Conservation (phyloP, 2,113 vertebrate species). For the Megaceryle maxima region DNA sequence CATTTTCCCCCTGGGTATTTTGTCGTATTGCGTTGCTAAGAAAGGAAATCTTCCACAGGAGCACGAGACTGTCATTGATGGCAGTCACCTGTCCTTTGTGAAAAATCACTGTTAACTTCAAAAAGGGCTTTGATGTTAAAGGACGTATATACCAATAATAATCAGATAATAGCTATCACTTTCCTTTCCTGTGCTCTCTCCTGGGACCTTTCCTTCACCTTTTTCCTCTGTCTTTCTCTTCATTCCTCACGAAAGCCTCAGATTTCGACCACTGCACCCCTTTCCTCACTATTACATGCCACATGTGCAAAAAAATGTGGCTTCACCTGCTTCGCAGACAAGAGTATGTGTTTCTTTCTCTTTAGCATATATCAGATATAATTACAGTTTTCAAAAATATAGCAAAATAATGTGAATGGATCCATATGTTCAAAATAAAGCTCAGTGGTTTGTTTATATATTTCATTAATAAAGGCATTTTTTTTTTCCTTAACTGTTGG, state of each 20-base stretch:
- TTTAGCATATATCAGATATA: conserved; percentile 6
- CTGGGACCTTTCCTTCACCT: not conserved
- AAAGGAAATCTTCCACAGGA: not conserved
- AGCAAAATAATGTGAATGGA: not conserved
- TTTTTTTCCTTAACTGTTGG: not conserved
- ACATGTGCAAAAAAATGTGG: not conserved
- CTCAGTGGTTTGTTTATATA: not conserved
- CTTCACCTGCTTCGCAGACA: conserved; percentile 10
- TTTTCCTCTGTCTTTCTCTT: not conserved
- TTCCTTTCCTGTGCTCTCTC: not conserved
- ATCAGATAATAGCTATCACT: not conserved
- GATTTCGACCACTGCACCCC: not conserved
- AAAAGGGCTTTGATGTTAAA: not conserved
- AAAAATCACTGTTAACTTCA: not conserved
- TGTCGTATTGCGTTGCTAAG: not conserved
- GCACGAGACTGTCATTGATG: not conserved
- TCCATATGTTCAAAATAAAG: conserved; percentile 28
- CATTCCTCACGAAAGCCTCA: not conserved
- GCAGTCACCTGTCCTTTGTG: not conserved
- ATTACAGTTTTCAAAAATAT: not conserved
- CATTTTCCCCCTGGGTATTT: not conserved
- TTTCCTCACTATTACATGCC: not conserved
- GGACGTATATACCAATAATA: not conserved
- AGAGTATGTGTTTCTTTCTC: not conserved
- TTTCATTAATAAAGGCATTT: not conserved